Percentiles rank a stretch among this genome's conserved stretches.
Conservation (phyloP, 2,113 vertebrate genomes). For the Microcebus griseorufus region DNA sequence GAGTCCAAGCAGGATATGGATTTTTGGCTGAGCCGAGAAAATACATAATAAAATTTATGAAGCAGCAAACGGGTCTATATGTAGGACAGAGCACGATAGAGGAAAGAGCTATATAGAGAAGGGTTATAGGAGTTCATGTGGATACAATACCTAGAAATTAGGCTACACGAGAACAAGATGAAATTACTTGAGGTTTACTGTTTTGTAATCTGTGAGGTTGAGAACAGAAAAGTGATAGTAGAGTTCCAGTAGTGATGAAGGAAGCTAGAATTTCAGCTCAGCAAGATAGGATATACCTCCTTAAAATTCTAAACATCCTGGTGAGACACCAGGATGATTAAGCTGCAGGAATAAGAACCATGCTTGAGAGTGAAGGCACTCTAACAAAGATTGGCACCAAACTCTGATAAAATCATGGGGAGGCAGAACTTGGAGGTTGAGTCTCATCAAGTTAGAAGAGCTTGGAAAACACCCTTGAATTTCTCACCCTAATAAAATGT, state of each 20-base stretch:
- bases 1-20: background rate
- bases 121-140: background rate
- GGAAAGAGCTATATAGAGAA: background rate
- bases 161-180: background rate
- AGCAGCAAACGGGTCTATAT: background rate
- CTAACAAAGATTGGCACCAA: background rate
- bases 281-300: background rate
- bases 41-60: background rate
- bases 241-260: background rate
- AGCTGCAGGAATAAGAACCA: background rate
- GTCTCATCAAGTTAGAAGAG: background rate
- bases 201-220: background rate
- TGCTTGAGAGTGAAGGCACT: background rate
- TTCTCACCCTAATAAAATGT: background rate
- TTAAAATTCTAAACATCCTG: background rate
- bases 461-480: background rate
- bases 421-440: background rate
- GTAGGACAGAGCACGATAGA: background rate
- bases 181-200: background rate
- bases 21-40: background rate
- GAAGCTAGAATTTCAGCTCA: background rate
- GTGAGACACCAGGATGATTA: background rate
- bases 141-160: background rate
- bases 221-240: background rate
- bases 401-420: background rate